Conservation (phyloP, 1,140 invertebrate genomes). For the Telenomus remus region DNA sequence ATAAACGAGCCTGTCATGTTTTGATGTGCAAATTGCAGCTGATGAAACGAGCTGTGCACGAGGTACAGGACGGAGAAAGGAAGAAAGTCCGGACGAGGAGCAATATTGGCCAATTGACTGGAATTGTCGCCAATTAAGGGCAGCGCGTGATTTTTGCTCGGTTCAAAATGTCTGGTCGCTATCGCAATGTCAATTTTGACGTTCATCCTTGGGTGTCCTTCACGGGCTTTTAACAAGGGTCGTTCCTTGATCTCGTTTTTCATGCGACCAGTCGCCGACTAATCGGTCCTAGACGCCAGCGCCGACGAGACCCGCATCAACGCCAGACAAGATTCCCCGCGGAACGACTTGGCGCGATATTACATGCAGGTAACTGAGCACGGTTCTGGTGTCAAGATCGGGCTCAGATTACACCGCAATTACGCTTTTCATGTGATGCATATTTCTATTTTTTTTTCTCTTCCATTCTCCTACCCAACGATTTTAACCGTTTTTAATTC, state of each 20-base stretch:
- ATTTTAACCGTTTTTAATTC: too few species aligned
- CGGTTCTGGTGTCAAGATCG: constrained; percentile 40
- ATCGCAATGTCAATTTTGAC: too few species aligned
- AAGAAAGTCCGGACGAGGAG: constrained; percentile 26
- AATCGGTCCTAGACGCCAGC: constrained; percentile 39
- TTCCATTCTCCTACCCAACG: too few species aligned
- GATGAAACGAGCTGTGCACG: constrained; percentile 21
- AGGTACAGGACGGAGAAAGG: constrained; percentile 46
- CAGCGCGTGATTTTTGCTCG: constrained; percentile 66
- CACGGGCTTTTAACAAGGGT: constrained; percentile 63
- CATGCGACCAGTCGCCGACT: constrained; percentile 26
- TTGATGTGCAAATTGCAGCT: constrained; percentile 47
- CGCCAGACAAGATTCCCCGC: constrained; percentile 43
- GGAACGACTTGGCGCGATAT: constrained; percentile 24
- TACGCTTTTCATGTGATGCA: constrained; percentile 28
- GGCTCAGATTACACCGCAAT: constrained; percentile 39
- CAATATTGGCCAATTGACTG: constrained; percentile 64
- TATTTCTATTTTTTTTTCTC: not conserved
- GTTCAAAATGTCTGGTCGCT: constrained; percentile 26
- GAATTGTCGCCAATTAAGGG: constrained; percentile 71
- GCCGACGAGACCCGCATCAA: constrained; percentile 14
- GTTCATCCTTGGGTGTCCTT: constrained; percentile 52
- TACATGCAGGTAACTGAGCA: constrained; percentile 45
- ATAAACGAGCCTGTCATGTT: constrained; percentile 5
- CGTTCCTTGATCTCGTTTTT: constrained; percentile 48